These are phyloP conservation scores for Aspidoscelis tigris DNA, from an alignment of 2,113 vertebrate species.

Conservation along the genomic window DNA sequence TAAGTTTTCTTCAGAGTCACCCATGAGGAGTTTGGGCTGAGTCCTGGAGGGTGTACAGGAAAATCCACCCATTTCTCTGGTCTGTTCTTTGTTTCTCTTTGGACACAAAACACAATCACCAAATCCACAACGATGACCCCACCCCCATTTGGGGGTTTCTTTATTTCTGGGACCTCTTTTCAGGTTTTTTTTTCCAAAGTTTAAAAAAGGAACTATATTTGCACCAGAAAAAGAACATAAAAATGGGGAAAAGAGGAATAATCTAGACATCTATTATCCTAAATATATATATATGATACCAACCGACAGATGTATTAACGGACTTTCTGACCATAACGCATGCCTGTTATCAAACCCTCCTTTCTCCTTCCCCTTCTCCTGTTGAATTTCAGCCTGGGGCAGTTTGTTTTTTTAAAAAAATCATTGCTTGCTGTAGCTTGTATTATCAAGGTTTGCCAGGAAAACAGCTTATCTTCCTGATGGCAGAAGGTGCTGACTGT, in stretches of 20 bases:
- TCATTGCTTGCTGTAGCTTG: constrained; percentile 40
- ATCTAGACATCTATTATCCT: constrained; percentile 40
- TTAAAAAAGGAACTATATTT: constrained; percentile 42
- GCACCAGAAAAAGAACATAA: constrained; percentile 20
- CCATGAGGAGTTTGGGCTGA: constrained; percentile 24
- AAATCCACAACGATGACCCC: constrained; percentile 23
- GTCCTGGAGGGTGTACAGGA: constrained; percentile 36
- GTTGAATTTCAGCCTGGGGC: constrained; percentile 26
- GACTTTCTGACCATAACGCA: constrained; percentile 42
- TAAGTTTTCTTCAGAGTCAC: constrained; percentile 13
- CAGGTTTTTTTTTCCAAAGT: constrained; percentile 1
- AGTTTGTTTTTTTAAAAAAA: constrained; percentile 21
- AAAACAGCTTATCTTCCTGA: not conserved
- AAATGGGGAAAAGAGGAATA: constrained; percentile 23
- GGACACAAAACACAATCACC: constrained; percentile 34
- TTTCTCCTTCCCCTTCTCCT: constrained; percentile 21
- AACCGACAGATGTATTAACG: constrained; percentile 40
- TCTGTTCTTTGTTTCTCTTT: constrained; percentile 41
- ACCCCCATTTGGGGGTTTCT: constrained; percentile 23
- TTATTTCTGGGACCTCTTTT: constrained; percentile 35
- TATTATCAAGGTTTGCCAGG: constrained; percentile 37
- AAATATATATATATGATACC: constrained; percentile 40
- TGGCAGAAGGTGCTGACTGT: not conserved
- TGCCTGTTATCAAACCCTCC: constrained; percentile 36
- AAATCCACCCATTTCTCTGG: constrained; percentile 39